These are phyloP conservation scores for human (Homo sapiens) DNA, from an alignment of 2,113 vertebrate species.

Conservation along the genomic window DNA sequence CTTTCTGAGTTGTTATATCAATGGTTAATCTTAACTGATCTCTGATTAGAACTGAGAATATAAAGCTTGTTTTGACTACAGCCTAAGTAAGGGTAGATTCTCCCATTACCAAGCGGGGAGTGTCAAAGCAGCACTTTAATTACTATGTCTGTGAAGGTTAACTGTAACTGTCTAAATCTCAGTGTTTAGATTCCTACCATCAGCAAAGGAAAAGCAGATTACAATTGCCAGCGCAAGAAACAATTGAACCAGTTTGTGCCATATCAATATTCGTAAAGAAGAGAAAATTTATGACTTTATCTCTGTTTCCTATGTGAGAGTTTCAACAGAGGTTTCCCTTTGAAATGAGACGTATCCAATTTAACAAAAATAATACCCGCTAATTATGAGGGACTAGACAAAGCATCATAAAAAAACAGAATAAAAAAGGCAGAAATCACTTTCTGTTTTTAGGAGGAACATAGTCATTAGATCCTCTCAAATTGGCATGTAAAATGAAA, in stretches of 20 bases:
- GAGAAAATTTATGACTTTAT: neutral
- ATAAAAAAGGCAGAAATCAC: slow-evolving; percentile 50
- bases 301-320: slow-evolving; percentile 9
- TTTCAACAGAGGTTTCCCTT: slow-evolving; percentile 17
- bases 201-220: neutral
- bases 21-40: slow-evolving; percentile 38
- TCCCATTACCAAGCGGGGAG: neutral
- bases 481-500: slow-evolving; percentile 72
- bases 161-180: neutral
- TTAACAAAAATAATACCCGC: slow-evolving; percentile 54
- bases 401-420: slow-evolving; percentile 32
- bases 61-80: neutral
- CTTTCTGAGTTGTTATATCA: neutral
- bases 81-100: neutral
- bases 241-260: neutral
- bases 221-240: neutral
- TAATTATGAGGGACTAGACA: slow-evolving; percentile 50
- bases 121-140: neutral
- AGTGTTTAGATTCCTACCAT: neutral
- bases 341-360: slow-evolving; percentile 57
- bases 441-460: slow-evolving; percentile 50
- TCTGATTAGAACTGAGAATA: neutral
- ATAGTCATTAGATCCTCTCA: neutral
- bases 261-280: slow-evolving; percentile 64
- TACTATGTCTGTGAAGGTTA: neutral